These are phyloP conservation scores for Prunella strophiata DNA, from an alignment of 2,797 vertebrate species.

Conservation along the genomic window DNA sequence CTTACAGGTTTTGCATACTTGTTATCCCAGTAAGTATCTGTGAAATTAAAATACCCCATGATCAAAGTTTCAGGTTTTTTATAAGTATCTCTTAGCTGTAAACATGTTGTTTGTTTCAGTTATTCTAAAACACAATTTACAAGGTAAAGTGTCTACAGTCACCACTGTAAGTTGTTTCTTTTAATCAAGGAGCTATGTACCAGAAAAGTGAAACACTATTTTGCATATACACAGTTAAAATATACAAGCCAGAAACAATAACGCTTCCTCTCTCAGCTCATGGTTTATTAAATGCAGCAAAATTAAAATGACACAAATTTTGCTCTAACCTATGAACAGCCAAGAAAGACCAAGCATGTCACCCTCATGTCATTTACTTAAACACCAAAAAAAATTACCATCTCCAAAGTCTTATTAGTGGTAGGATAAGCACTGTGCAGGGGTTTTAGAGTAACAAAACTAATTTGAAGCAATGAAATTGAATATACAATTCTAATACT, in stretches of 20 bases:
- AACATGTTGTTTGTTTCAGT: slow-evolving; percentile 73
- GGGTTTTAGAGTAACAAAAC: neutral
- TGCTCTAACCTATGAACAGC: neutral
- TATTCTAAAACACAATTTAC: slow-evolving; percentile 74
- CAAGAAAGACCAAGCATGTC: neutral
- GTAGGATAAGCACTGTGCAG: neutral
- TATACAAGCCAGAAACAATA: slow-evolving; percentile 50
- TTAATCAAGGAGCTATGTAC: slow-evolving; percentile 63
- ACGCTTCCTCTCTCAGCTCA: neutral
- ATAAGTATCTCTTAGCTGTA: slow-evolving; percentile 72
- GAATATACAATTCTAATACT: neutral
- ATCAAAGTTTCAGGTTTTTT: slow-evolving; percentile 72
- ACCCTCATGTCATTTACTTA: neutral
- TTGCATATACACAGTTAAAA: slow-evolving; percentile 48
- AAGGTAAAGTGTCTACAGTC: slow-evolving; percentile 73
- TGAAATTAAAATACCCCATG: slow-evolving; percentile 74
- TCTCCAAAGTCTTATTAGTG: neutral
- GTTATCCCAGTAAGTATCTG: slow-evolving; percentile 74
- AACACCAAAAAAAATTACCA: neutral
- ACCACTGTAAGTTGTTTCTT: slow-evolving; percentile 68
- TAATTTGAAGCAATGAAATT: neutral
- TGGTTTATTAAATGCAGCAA: slow-evolving; percentile 22
- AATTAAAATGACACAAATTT: neutral
- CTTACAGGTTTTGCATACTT: slow-evolving; percentile 74
- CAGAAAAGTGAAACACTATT: slow-evolving; percentile 57